Percentiles rank a stretch among this genome's conserved stretches.
phyloP scores from a whole-genome alignment of 2,888 invertebrate species.

The Megamerina dolium region DNA sequence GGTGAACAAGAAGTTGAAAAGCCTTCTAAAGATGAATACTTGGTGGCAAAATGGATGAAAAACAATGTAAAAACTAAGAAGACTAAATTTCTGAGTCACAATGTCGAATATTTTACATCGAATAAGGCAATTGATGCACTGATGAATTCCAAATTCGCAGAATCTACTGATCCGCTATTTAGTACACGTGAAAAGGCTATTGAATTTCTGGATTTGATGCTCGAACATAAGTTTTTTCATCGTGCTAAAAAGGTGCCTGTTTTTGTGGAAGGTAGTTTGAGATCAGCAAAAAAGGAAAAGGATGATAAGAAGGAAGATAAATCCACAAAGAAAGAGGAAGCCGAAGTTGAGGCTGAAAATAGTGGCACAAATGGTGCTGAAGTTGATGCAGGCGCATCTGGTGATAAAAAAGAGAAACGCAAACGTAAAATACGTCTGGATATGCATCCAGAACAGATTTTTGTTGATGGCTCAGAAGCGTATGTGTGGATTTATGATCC shows the following conservation, averaged over 20 bases:
- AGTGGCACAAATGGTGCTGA: conserved; percentile 23
- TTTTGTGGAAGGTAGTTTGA: conserved; percentile 39
- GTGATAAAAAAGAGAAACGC: conserved; percentile 56
- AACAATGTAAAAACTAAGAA: conserved; percentile 91
- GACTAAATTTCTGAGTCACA: conserved; percentile 92
- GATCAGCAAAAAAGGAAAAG: conserved; percentile 19
- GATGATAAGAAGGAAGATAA: conserved; percentile 15
- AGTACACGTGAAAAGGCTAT: conserved; percentile 73
- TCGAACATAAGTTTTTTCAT: conserved; percentile 91
- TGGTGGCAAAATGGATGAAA: conserved; percentile 89
- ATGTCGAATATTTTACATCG: conserved; percentile 93
- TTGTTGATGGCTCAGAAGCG: conserved; percentile 89
- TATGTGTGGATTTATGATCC: conserved; percentile 99
- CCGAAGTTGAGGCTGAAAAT: conserved; percentile 24
- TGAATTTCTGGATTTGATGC: conserved; percentile 74
- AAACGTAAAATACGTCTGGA: conserved; percentile 92
- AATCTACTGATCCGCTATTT: conserved; percentile 70
- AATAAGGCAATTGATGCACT: conserved; percentile 87
- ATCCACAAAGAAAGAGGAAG: conserved; percentile 25
- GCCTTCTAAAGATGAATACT: conserved; percentile 84
- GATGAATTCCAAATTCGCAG: conserved; percentile 84
- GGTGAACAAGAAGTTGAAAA: conserved; percentile 59
- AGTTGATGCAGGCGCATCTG: conserved; percentile 10
- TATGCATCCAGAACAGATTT: conserved; percentile 93
- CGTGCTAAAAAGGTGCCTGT: conserved; percentile 80